Base-by-base conservation (phyloP, 1,140 invertebrate genomes). In the Lucilia sericata region DNA sequence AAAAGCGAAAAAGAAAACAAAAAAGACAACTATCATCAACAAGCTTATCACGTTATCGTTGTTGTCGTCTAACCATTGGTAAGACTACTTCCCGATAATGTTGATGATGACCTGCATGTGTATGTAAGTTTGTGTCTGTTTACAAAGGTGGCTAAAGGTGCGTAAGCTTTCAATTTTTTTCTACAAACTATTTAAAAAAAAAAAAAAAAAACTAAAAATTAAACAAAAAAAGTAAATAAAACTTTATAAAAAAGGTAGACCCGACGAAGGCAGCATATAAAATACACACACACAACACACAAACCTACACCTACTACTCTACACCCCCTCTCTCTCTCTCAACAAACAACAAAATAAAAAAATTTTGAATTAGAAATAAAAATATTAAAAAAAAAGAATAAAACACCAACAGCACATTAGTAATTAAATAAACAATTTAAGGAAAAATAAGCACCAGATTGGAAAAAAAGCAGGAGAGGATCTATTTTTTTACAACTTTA, bases 351-450 rank as follows among this genome's bases (percentile, higher is more conserved):
- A 21, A 70, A 70, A 25, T 10, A 70, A 70, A 7, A 70, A 70
- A 70, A 70, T 25, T 25, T n/a, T 21, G n/a, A 60, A 42, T 42
- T 42, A 42, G n/a, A 30, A 60, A n/a, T n/a, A 17, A 60, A 60
- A 60, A 42, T n/a, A n/a, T 60, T 42, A n/a, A n/a, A n/a, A 7
- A 1, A 60, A 25, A 70, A 21, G 9, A 70, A 70, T 0, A 55
- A 70, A 70, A 70, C n/a, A 70, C n/a, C 65, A 70, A 19, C 65
- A 70, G 65, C 65, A 70, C 65, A 70, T 70, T 70, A 70, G 65
- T 70, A 70, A 70, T 25, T 21, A 70, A 70, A 19, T 9, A 70
- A 70, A 70, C 65, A 70, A 70, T 5, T 19, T 19, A 21, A n/a
- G n/a, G 14, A n/a, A 60, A n/a, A 17, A 14, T n/a, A 60, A 21